These are phyloP conservation scores for Drosophila lacicola DNA, from an alignment of 2,888 invertebrate species.

Conservation along the genomic window DNA sequence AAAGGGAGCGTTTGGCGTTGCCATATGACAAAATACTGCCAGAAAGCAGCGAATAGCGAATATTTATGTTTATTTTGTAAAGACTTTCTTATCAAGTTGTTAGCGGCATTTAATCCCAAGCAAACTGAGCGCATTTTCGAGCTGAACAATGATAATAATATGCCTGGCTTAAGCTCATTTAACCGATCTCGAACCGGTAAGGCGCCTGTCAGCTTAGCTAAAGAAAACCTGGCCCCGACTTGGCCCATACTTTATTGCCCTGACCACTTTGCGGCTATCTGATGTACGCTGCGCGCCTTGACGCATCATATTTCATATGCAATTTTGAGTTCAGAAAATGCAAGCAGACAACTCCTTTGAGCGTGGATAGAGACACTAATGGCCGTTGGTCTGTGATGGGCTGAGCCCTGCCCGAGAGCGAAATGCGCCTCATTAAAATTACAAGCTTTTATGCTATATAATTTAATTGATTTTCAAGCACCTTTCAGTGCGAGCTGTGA, in stretches of 20 bases:
- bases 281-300: constrained; percentile 51
- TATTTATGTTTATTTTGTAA: constrained; percentile 2
- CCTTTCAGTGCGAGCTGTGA: constrained; percentile 32
- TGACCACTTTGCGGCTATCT: constrained; percentile 57
- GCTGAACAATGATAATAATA: constrained; percentile 36
- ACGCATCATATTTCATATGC: constrained; percentile 66
- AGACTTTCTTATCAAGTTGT: constrained; percentile 22
- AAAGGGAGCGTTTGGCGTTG: constrained; percentile 48
- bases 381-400: constrained; percentile 10
- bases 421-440: constrained; percentile 45
- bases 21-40: constrained; percentile 35
- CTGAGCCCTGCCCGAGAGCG: constrained; percentile 9
- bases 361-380: constrained; percentile 44
- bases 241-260: constrained; percentile 40
- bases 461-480: constrained; percentile 74
- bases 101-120: constrained; percentile 5
- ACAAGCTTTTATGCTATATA: constrained; percentile 49
- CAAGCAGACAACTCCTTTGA: constrained; percentile 12
- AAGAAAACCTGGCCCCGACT: constrained; percentile 1
- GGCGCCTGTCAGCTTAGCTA: constrained; percentile 59
- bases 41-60: constrained; percentile 2
- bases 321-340: constrained; percentile 26
- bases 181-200: constrained; percentile 25
- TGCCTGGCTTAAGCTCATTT: constrained; percentile 15
- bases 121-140: constrained; percentile 15